Base-by-base conservation (phyloP, 2,888 invertebrate species). In the Folsomia manolachei region DNA sequence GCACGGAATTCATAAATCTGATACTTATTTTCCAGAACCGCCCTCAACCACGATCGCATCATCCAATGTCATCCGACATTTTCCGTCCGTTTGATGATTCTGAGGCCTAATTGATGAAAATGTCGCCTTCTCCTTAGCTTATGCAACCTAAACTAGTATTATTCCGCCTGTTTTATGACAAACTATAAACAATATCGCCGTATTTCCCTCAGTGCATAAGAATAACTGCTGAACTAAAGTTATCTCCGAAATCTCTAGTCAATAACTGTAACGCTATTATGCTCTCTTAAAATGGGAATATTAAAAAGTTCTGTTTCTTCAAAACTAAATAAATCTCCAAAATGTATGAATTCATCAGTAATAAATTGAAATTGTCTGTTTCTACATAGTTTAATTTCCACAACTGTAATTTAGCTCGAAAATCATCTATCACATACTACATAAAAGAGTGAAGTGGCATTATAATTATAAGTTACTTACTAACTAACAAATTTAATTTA, bases 61-160 rank as follows among this genome's bases (percentile, higher is more conserved):
- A 4, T 4, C 4, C 78, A 74, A 74, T 76, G 56, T 76, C 79
- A 67, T 74, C 77, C 70, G 77, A 78, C 67, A 71, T 74, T 71
- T 75, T 74, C 72, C 75, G 79, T 70, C 75, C 78, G 26, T 74
- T 79, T 70, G 79, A 78, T 70, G 79, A 79, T 73, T 78, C 78
- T 72, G 77, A 77, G 75, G 76, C 69, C 72, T 79, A 76, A 76
- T 9, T 39, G 39, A 4, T 14, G 14, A 39, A 39, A 39, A 39
- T 39, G 7, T 39, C 39, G 4, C 4, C 39, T 39, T 4, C 39
- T 39, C 14, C 7, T 39, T 39, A 14, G 7, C 39, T 39, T 39
- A 39, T 71, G 71, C 60, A 66, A 39, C 39, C 39, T 39, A 39
- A 39, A 39, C 39, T 14, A n/a, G 4, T 39, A 39, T 39, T 39